Evolutionary conservation across 92 coral and sea anemone genomes (phyloP), one percentile per base, ranked within the genome.

Genomic region (Micromussa lordhowensis): DNA sequence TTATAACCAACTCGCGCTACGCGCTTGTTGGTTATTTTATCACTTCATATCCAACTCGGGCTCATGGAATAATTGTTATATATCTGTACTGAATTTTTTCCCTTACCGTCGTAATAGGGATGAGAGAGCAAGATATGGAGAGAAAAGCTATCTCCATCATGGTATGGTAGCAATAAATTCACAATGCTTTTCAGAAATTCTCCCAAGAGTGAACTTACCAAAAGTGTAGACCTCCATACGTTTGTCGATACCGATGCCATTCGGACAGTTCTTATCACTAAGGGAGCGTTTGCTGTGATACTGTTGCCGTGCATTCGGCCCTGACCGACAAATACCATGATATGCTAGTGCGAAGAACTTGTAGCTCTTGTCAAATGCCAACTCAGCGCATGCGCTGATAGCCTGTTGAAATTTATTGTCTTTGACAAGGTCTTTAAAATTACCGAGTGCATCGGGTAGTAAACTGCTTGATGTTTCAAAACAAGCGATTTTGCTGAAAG

Each of bases 281-380:
- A 81, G 17, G 19, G 84, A 53, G 15, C 53, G 1, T 32, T 64
- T 75, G 15, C 24, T 75, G 68, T 80, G 81, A 53, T 86, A 86
- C 40, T 81, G 71, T 5, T 80, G 49, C 19, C 30, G 8, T 54
- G 81, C 64, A 57, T 87, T 77, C 0, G 82, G 80, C 3, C 91
- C 88, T 66, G 86, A 84, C 34, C 93, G 83, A 55, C 93, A 91
- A 66, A 34, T 68, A 15, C 91, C 91, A 54, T 91, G 69, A 63
- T 76, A 81, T 38, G 87, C 93, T 32, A 91, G 68, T 2, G 84
- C 93, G 36, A 91, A 91, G 81, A 86, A 82, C 77, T 34, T 80
- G 75, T 86, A 86, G 54, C 63, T 54, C 77, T 91, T 77, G 2
- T 31, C 87, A 80, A 86, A 91, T 1, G 93, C 93, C 85, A 91